Evolutionary conservation across 30 jellyfish, hydroid and myxozoan genomes (phyloP), one percentile per base, ranked within the genome.

Genomic region (Rhopilema esculentum): DNA sequence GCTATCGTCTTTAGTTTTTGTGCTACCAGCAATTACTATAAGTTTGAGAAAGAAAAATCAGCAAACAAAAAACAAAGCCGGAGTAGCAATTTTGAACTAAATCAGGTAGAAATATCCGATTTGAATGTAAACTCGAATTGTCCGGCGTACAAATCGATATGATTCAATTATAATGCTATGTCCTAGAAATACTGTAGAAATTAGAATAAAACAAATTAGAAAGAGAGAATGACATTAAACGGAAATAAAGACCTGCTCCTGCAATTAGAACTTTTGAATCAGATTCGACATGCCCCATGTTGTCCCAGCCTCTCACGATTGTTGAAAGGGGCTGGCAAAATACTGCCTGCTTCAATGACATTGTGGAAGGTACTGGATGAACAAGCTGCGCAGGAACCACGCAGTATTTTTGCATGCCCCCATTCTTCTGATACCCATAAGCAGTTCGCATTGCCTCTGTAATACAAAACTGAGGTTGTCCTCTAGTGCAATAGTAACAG

Each of bases 301-400:
- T 91, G 89, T 91, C 97, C 97, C 97, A 91, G 31, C 97, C 97
- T 31, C 96, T 84, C 20, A 78, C 69, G 24, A 91, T 78, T 0
- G 89, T 79, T n/a, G 97, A 91, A 18, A 84, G 32, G 23, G 97
- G 97, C 69, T 91, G 97, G 61, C 97, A 91, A 75, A 91, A 85
- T 12, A 91, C 93, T 0, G 97, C 89, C 51, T 84, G 95, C 72
- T 70, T 77, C 31, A 91, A 29, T 18, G 95, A 57, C 96, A 91
- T 85, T 16, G 90, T 73, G 0, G 97, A 30, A 24, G 97, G 97
- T 0, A 91, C 66, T 17, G 82, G 89, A 82, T 66, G 89, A 19
- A 72, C 77, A 20, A 91, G 93, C 26, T 85, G 89, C 6, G 96
- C 89, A 8, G 97, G 77, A 25, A 91, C 86, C 16, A 83, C 93